These are phyloP conservation scores for Diaprepes abbreviatus DNA, from an alignment of 2,888 invertebrate genomes.

Conservation along the genomic window DNA sequence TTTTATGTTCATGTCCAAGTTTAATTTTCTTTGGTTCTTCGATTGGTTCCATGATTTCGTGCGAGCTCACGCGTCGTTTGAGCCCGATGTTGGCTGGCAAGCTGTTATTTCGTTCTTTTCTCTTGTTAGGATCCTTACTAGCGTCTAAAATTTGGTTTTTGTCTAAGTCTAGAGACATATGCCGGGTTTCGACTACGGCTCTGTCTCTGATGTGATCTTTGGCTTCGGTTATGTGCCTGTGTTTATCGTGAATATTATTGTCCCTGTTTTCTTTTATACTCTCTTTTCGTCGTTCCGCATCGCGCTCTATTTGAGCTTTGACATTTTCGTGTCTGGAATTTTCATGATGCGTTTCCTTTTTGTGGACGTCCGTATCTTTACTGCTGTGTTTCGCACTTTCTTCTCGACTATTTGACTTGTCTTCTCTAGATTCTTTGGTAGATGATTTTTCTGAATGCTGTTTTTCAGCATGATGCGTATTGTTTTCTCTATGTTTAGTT, in stretches of 20 bases:
- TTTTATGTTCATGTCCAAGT: slow-evolving; percentile 69
- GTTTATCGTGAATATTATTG: slow-evolving; percentile 71
- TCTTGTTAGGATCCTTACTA: slow-evolving; percentile 65
- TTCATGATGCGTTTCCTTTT: slow-evolving; percentile 50
- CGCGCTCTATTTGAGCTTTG: slow-evolving; percentile 65
- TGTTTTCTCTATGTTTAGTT: slow-evolving; percentile 60
- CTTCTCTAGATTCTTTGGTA: slow-evolving; percentile 67
- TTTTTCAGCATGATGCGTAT: slow-evolving; percentile 57
- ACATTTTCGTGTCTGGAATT: slow-evolving; percentile 56
- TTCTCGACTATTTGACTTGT: slow-evolving; percentile 52
- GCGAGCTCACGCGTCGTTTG: slow-evolving; percentile 84
- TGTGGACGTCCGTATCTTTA: slow-evolving; percentile 60
- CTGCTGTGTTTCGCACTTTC: slow-evolving; percentile 50
- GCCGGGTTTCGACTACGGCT: slow-evolving; percentile 64
- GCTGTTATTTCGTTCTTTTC: slow-evolving; percentile 75
- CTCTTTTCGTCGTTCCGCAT: slow-evolving; percentile 67
- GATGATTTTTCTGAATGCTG: slow-evolving; percentile 60
- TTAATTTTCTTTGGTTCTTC: slow-evolving; percentile 76
- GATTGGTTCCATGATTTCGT: slow-evolving; percentile 73
- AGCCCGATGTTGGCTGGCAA: slow-evolving; percentile 76
- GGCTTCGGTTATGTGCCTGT: slow-evolving; percentile 57
- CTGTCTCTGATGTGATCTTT: slow-evolving; percentile 54
- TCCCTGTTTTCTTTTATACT: slow-evolving; percentile 68
- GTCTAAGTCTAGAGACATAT: slow-evolving; percentile 69
- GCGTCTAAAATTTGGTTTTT: slow-evolving; percentile 60